Evolutionary conservation across 2,113 vertebrate species (phyloP).

Genomic region (Oreotragus oreotragus): DNA sequence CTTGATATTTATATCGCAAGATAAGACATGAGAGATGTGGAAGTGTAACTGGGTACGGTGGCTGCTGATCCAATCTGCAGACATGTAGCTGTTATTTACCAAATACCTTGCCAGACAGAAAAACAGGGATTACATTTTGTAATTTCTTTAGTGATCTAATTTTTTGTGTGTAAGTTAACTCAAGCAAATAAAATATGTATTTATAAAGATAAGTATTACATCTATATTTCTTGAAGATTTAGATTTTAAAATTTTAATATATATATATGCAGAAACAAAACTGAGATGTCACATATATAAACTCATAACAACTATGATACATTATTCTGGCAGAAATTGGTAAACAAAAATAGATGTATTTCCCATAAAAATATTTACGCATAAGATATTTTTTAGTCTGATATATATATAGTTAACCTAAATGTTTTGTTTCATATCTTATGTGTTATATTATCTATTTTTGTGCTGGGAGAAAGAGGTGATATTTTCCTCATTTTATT

Average conservation of each 20-base stretch:
- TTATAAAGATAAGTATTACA: background rate
- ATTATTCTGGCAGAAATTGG: background rate
- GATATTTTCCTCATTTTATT: background rate
- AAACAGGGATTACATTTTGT: background rate
- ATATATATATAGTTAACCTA: background rate
- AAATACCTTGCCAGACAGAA: background rate
- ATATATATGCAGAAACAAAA: background rate
- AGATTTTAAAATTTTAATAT: background rate
- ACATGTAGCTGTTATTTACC: background rate
- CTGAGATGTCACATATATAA: no score
- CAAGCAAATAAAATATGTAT: background rate
- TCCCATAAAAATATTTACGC: background rate
- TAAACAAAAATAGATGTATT: background rate
- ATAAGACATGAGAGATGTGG: background rate
- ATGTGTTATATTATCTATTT: background rate
- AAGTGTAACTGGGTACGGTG: background rate
- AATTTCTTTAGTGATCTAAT: background rate
- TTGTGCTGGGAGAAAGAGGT: background rate
- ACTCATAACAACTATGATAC: background rate
- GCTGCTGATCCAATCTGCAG: background rate
- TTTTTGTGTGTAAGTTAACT: background rate
- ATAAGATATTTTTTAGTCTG: background rate
- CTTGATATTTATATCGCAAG: background rate
- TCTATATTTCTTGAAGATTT: background rate
- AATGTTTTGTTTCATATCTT: background rate